Evolutionary conservation across 1,140 invertebrate genomes (phyloP).

Genomic region (Polypedilum pembai): DNA sequence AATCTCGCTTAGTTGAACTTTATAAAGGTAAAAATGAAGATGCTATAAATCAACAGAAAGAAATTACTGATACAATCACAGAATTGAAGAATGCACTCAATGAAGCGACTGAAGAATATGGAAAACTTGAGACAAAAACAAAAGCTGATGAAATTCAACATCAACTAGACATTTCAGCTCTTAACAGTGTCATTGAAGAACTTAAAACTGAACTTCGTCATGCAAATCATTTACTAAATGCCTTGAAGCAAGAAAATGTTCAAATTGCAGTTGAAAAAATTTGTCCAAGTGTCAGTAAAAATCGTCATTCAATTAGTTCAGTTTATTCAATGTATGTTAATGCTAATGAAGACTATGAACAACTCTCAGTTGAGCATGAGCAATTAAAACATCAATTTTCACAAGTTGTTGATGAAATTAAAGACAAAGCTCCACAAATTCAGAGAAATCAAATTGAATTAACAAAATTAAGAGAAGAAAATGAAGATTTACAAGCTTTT

Average conservation of each 20-base stretch:
- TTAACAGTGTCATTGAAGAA: constrained; percentile 62
- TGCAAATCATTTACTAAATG: constrained; percentile 71
- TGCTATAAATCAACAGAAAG: constrained; percentile 63
- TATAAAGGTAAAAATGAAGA: constrained; percentile 75
- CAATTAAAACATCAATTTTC: constrained; percentile 69
- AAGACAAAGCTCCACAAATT: constrained; percentile 75
- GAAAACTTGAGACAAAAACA: constrained; percentile 64
- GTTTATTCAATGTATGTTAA: constrained; percentile 81
- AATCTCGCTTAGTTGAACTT: constrained; percentile 73
- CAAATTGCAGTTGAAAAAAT: constrained; percentile 71
- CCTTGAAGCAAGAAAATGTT: constrained; percentile 59
- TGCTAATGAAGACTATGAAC: constrained; percentile 60
- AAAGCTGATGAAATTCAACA: constrained; percentile 54
- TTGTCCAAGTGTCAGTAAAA: constrained; percentile 76
- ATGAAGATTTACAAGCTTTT: constrained; percentile 61
- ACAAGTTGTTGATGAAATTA: constrained; percentile 72
- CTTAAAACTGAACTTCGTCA: constrained; percentile 68
- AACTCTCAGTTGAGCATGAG: constrained; percentile 71
- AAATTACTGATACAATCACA: constrained; percentile 65
- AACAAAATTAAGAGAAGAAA: constrained; percentile 60
- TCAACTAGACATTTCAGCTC: constrained; percentile 55
- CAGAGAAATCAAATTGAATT: constrained; percentile 74
- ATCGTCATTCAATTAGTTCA: constrained; percentile 80
- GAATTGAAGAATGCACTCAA: constrained; percentile 72
- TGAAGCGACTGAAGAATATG: constrained; percentile 69